Evolutionary conservation across 2,113 vertebrate genomes (phyloP).

Genomic region (Plecturocebus donacophilus): DNA sequence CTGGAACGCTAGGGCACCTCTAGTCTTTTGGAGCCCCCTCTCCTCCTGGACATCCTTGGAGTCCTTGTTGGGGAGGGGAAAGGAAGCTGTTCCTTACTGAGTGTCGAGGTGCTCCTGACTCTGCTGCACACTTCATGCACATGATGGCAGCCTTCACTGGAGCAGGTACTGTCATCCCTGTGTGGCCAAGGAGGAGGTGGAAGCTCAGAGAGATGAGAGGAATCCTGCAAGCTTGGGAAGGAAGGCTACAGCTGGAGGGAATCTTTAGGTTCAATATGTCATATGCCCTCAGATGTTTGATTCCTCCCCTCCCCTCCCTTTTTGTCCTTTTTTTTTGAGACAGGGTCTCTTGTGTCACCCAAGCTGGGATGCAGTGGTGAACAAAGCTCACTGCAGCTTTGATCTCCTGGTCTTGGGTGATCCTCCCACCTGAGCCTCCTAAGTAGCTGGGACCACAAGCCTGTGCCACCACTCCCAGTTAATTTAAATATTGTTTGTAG

Average conservation of each 20-base stretch:
- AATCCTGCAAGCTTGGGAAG: background rate
- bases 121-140: background rate
- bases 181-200: background rate
- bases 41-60: background rate
- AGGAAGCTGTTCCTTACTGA: background rate
- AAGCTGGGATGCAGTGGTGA: too few species aligned
- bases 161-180: background rate
- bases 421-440: too few species aligned
- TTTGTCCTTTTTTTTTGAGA: too few species aligned
- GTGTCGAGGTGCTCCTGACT: rapidly evolving
- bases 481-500: too few species aligned
- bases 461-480: too few species aligned
- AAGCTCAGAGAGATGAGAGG: background rate
- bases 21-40: background rate
- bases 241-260: background rate
- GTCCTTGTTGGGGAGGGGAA: background rate
- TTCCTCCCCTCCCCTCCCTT: too few species aligned
- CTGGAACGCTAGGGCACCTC: too few species aligned
- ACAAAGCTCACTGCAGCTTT: too few species aligned
- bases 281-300: background rate
- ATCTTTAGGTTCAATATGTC: background rate
- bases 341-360: too few species aligned
- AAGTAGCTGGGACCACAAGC: too few species aligned
- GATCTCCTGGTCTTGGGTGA: too few species aligned
- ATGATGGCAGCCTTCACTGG: too few species aligned